These are phyloP conservation scores for Leptopilina syphax DNA, from an alignment of 2,888 invertebrate genomes.

Conservation along the genomic window DNA sequence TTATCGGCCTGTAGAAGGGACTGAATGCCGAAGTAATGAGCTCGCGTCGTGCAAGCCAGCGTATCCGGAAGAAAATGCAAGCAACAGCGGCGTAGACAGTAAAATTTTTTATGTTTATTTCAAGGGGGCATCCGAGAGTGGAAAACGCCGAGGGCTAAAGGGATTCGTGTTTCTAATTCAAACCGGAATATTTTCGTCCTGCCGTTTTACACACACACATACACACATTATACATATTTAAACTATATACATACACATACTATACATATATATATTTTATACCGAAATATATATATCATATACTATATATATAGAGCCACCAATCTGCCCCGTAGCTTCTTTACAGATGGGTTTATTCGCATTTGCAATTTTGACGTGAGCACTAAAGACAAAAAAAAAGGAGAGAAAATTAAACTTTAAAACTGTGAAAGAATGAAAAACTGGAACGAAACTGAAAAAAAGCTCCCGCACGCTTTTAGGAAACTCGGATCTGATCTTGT, in stretches of 20 bases:
- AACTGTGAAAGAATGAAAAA: too few relatives aligned
- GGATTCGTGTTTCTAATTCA: constrained; percentile 47
- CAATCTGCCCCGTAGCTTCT: constrained; percentile 4
- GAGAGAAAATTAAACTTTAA: not conserved
- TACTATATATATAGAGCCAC: too few relatives aligned
- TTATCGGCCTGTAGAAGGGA: constrained; percentile 51
- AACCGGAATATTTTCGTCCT: constrained; percentile 46
- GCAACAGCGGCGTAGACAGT: constrained; percentile 51
- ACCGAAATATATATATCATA: too few relatives aligned
- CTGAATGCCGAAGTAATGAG: constrained; percentile 61
- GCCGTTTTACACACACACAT: not conserved
- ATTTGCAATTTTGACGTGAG: not conserved
- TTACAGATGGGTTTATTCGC: constrained; percentile 15
- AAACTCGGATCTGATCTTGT: too few relatives aligned
- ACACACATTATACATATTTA: too few relatives aligned
- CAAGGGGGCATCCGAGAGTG: constrained; percentile 41
- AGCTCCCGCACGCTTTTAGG: too few relatives aligned
- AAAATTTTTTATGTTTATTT: constrained; percentile 58
- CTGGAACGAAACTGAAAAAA: too few relatives aligned
- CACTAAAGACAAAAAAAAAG: not conserved
- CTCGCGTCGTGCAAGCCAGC: constrained; percentile 51
- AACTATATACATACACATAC: too few relatives aligned
- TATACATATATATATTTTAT: too few relatives aligned
- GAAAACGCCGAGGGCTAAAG: constrained; percentile 39
- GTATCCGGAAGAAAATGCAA: constrained; percentile 57